Percentiles rank a stretch among this genome's conserved stretches.
Conservation (phyloP, 2,888 invertebrate genomes). For the Hartigia nigra region DNA sequence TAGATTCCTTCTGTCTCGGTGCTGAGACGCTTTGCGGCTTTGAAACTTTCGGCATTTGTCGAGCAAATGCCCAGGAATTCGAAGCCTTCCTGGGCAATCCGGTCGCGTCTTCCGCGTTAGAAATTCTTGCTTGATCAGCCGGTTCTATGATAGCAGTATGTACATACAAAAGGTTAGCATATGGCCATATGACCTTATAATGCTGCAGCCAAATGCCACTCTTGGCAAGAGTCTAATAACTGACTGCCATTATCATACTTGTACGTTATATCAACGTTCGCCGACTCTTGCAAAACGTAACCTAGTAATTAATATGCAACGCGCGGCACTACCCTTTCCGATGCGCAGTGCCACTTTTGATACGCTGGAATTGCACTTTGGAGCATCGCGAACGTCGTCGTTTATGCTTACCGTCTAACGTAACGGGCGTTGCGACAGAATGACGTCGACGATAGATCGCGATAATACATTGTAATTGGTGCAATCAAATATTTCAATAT, state of each 20-base stretch:
- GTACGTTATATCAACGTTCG: background rate
- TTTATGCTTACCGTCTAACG: background rate
- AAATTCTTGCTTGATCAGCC: background rate
- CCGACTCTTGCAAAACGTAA: background rate
- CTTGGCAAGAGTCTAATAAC: constrained; percentile 1
- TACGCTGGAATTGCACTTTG: background rate
- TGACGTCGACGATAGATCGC: too few species aligned
- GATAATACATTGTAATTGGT: background rate
- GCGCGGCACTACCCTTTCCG: background rate
- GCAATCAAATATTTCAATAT: background rate
- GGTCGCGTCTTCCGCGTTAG: background rate
- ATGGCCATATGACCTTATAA: background rate
- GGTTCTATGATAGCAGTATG: background rate
- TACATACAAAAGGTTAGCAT: background rate
- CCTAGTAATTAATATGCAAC: constrained; percentile 3
- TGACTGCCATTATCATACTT: background rate
- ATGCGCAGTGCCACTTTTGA: background rate
- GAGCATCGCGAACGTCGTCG: background rate
- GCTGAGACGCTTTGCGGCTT: background rate
- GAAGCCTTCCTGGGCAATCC: background rate
- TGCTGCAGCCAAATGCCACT: constrained; percentile 7
- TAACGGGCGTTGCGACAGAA: too few species aligned
- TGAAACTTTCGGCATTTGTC: background rate
- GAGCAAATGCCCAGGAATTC: background rate
- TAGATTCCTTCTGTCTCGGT: background rate